Evolutionary conservation across 2,888 invertebrate genomes (phyloP).

Genomic region (Phortica okadai): DNA sequence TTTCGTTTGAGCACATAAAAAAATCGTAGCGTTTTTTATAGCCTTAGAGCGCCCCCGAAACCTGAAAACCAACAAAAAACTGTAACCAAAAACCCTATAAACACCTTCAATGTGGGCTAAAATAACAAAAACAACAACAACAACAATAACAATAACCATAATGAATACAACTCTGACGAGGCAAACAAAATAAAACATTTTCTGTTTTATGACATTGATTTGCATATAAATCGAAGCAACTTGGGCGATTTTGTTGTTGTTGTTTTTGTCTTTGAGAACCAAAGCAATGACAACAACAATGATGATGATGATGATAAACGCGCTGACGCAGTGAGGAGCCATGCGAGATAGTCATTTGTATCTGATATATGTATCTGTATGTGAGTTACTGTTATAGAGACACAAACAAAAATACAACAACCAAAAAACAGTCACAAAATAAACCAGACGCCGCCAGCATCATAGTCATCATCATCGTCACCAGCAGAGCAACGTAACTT

Average conservation of each 20-base stretch:
- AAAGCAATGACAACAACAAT: conserved; percentile 29
- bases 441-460: background rate
- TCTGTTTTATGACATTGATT: conserved; percentile 70
- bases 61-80: background rate
- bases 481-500: conserved; percentile 42
- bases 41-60: conserved; percentile 10
- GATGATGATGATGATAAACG: conserved; percentile 34
- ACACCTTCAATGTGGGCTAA: conserved; percentile 29
- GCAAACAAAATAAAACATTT: conserved; percentile 18
- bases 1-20: background rate
- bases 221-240: conserved; percentile 70
- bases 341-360: background rate
- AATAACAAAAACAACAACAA: conserved; percentile 14
- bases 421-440: no score
- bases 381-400: background rate
- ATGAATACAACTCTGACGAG: background rate
- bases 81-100: conserved; percentile 8
- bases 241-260: conserved; percentile 23
- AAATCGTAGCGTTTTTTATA: background rate
- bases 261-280: conserved; percentile 34
- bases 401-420: background rate
- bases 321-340: background rate
- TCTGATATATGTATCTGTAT: background rate
- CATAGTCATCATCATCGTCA: conserved; percentile 43
- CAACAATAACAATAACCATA: background rate